Evolutionary conservation across 2,797 vertebrate species (phyloP).

Genomic region (Streptopelia turtur): DNA sequence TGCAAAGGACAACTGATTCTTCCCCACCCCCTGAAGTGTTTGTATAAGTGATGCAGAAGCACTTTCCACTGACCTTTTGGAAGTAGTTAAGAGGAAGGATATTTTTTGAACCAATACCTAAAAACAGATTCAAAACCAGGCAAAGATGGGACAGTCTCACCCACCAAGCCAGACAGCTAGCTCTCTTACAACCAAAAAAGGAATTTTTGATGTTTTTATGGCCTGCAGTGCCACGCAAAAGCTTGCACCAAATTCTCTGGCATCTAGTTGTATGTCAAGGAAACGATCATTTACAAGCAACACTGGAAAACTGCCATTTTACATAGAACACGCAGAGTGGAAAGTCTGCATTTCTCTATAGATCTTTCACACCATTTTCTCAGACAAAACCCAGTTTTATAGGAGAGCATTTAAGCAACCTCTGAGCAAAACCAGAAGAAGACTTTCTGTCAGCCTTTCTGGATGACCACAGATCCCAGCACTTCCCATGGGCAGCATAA

Average conservation of each 20-base stretch:
- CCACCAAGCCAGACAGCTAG: background rate
- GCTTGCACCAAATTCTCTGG: conserved; percentile 7
- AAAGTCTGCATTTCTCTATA: background rate
- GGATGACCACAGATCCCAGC: background rate
- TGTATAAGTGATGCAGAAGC: background rate
- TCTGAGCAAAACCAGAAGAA: background rate
- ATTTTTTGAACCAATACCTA: conserved; percentile 39
- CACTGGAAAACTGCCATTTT: conserved; percentile 6
- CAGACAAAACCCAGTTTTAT: background rate
- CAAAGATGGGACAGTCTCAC: background rate
- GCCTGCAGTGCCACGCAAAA: background rate
- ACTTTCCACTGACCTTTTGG: background rate
- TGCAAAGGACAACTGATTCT: background rate
- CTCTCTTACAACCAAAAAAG: conserved; percentile 14
- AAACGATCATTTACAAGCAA: background rate
- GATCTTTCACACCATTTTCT: background rate
- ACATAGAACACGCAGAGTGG: background rate
- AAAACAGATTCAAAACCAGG: conserved; percentile 7
- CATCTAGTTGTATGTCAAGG: background rate
- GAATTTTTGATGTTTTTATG: background rate
- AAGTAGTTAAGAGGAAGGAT: background rate
- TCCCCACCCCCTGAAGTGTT: background rate
- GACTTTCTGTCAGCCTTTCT: background rate
- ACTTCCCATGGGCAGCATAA: background rate
- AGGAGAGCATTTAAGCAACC: background rate